These are phyloP conservation scores for Amorpha juglandis DNA, from an alignment of 2,888 invertebrate species.

Conservation along the genomic window DNA sequence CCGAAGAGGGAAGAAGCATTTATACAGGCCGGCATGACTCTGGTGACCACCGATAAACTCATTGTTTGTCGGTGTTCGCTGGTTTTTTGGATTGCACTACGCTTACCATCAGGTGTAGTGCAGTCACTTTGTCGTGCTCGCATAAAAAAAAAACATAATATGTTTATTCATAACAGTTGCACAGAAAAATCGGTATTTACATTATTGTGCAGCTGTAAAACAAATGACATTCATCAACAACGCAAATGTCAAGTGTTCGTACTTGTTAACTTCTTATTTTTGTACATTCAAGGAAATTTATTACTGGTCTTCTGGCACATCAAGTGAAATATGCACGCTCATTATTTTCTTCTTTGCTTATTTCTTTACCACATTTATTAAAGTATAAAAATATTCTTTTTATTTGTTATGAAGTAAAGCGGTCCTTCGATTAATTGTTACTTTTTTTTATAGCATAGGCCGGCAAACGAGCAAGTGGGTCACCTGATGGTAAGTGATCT, in stretches of 20 bases:
- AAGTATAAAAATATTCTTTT: background rate
- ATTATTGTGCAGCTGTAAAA: background rate
- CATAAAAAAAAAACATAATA: too few relatives aligned
- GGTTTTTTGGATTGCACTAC: too few relatives aligned
- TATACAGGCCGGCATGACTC: too few relatives aligned
- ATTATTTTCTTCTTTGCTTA: conserved; percentile 17
- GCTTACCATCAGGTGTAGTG: too few relatives aligned
- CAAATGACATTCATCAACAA: background rate
- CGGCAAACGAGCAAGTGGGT: too few relatives aligned
- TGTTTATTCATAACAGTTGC: too few relatives aligned
- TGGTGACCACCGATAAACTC: too few relatives aligned
- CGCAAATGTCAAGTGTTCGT: conserved; percentile 16
- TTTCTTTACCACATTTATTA: conserved; percentile 23
- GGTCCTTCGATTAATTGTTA: background rate
- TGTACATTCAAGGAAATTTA: conserved; percentile 25
- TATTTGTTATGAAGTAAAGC: background rate
- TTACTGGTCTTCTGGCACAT: conserved; percentile 24
- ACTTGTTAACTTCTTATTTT: conserved; percentile 27
- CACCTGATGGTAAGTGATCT: too few relatives aligned
- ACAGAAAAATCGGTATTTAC: background rate
- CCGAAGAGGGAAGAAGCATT: too few relatives aligned
- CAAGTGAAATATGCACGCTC: conserved; percentile 25
- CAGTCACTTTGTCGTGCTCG: too few relatives aligned
- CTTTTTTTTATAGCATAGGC: too few relatives aligned
- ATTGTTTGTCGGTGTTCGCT: too few relatives aligned